These are phyloP conservation scores for Coregonus suidteri DNA, from an alignment of 2,797 vertebrate genomes.

Conservation along the genomic window DNA sequence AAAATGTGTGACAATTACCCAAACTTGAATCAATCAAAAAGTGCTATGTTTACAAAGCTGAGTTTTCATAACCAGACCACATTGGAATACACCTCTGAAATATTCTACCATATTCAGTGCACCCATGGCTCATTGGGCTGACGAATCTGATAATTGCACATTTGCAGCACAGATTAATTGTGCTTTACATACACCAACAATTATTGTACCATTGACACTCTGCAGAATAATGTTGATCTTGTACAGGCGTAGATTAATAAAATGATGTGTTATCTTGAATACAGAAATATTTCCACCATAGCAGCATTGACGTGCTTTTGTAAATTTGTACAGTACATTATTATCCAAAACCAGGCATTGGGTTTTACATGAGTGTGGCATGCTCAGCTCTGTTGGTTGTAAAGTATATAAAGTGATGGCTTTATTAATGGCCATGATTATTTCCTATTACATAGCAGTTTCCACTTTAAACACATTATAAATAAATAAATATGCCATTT, in stretches of 20 bases:
- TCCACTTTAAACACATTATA: constrained; percentile 42
- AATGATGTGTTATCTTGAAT: not conserved
- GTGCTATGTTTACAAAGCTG: not conserved
- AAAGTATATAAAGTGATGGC: constrained; percentile 53
- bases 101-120: not conserved
- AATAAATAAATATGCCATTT: no score
- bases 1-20: not conserved
- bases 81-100: not conserved
- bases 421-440: constrained; percentile 51
- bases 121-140: not conserved
- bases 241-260: constrained; percentile 7
- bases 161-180: constrained; percentile 1
- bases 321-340: constrained; percentile 56
- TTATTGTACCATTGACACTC: constrained; percentile 22
- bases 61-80: no score
- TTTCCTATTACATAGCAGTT: constrained; percentile 43
- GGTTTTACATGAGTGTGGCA: constrained; percentile 55
- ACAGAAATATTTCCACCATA: not conserved
- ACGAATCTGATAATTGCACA: constrained; percentile 6
- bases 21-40: not conserved
- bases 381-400: constrained; percentile 64
- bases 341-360: constrained; percentile 62
- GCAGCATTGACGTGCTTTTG: no score
- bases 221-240: constrained; percentile 20
- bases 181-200: constrained; percentile 7